Conservation (phyloP, 2,888 invertebrate genomes). For the Meta bourneti region DNA sequence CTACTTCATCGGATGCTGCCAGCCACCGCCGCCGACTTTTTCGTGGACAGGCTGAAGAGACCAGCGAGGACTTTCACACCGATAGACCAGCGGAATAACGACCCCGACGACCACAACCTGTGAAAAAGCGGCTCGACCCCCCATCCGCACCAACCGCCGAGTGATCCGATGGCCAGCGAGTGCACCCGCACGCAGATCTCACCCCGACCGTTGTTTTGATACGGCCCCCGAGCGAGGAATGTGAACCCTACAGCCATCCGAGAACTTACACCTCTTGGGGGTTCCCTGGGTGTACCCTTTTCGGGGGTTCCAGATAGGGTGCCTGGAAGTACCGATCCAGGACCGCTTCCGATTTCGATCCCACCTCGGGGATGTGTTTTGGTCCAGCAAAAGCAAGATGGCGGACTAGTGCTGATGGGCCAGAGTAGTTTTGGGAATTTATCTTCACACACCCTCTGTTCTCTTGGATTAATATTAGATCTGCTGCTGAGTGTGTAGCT, state of each 20-base stretch:
- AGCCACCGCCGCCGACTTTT: no score
- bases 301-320: background rate
- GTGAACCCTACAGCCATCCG: conserved; percentile 24
- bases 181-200: conserved; percentile 25
- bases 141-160: background rate
- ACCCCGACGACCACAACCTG: no score
- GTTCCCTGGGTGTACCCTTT: conserved; percentile 12
- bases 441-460: conserved; percentile 6
- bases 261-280: conserved; percentile 20
- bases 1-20: conserved; percentile 23
- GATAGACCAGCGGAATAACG: no score
- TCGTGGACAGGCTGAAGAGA: no score
- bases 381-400: conserved; percentile 64
- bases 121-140: background rate
- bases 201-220: conserved; percentile 54
- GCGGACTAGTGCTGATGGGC: conserved; percentile 54
- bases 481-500: background rate
- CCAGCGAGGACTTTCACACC: no score
- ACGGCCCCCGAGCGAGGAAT: conserved; percentile 14
- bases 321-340: background rate
- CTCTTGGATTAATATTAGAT: conserved; percentile 13
- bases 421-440: conserved; percentile 37
- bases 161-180: conserved; percentile 7
- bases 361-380: conserved; percentile 22
- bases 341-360: conserved; percentile 7